Evolutionary conservation across 2,797 vertebrate genomes (phyloP).

Genomic region (Pangasius mekongensis): DNA sequence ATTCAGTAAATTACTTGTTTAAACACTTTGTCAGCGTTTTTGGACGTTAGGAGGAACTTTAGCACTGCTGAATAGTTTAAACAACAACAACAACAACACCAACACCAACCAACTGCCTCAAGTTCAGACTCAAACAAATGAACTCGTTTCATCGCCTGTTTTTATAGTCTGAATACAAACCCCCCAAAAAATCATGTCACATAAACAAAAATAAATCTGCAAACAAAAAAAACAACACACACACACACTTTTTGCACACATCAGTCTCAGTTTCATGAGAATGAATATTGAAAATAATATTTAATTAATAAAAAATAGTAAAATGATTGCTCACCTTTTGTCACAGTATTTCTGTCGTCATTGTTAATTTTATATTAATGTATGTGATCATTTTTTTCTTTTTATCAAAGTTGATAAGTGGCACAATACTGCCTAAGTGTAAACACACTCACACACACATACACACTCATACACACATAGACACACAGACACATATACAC

Average conservation of each 20-base stretch:
- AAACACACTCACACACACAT: conserved; percentile 45
- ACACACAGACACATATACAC: not conserved
- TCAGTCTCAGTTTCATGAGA: not conserved
- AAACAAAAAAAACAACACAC: not conserved
- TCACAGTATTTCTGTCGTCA: conserved; percentile 54
- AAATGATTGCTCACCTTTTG: conserved; percentile 50
- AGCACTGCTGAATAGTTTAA: not conserved
- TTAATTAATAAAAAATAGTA: not conserved
- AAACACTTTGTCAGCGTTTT: not conserved
- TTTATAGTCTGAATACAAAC: not conserved
- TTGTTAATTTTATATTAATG: conserved; percentile 28
- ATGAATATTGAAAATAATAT: not conserved
- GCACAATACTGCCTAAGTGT: conserved; percentile 47
- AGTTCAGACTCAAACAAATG: not conserved
- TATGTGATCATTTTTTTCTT: conserved; percentile 46
- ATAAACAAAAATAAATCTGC: not conserved
- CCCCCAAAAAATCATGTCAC: not conserved
- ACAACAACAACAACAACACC: not conserved
- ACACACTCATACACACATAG: not conserved
- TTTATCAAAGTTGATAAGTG: conserved; percentile 44
- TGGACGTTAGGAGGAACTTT: not conserved
- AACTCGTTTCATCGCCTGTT: not conserved
- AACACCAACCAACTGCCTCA: not conserved
- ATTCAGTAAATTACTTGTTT: not conserved
- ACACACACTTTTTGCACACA: not conserved